These are phyloP conservation scores for Podocnemis expansa DNA, from an alignment of 2,113 vertebrate genomes.

Conservation along the genomic window DNA sequence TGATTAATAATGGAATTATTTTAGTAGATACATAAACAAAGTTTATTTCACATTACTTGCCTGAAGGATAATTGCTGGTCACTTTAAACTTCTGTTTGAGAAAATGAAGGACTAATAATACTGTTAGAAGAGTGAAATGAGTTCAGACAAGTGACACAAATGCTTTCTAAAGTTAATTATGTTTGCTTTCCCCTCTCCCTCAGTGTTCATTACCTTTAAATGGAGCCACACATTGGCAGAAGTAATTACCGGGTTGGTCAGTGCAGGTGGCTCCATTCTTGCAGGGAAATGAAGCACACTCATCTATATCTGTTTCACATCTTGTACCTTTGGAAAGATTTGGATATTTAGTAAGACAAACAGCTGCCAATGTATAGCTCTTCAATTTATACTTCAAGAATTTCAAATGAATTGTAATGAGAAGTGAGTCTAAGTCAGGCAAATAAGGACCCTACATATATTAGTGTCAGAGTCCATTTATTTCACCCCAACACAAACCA, in stretches of 20 bases:
- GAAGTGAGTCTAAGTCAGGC: not conserved
- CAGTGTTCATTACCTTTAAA: slow-evolving; percentile 91
- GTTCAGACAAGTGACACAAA: slow-evolving; percentile 85
- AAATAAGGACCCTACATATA: not conserved
- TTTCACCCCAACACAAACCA: slow-evolving; percentile 19
- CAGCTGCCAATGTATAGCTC: slow-evolving; percentile 26
- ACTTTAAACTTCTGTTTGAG: slow-evolving; percentile 44
- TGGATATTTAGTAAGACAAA: slow-evolving; percentile 43
- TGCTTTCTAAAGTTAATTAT: slow-evolving; percentile 87
- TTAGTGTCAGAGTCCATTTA: slow-evolving; percentile 31
- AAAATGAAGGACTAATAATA: slow-evolving; percentile 77
- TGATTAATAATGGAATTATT: not conserved
- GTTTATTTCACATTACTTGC: slow-evolving; percentile 19
- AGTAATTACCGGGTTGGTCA: slow-evolving; percentile 89
- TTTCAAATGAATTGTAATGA: not conserved
- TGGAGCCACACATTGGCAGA: slow-evolving; percentile 84
- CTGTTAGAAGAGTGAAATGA: slow-evolving; percentile 72
- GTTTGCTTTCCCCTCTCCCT: slow-evolving; percentile 82
- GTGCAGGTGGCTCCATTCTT: slow-evolving; percentile 84
- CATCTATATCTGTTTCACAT: slow-evolving; percentile 82
- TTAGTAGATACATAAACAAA: slow-evolving; percentile 15
- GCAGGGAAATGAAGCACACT: slow-evolving; percentile 82
- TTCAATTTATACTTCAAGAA: slow-evolving; percentile 2
- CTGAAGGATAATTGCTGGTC: slow-evolving; percentile 32
- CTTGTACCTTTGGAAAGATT: slow-evolving; percentile 71